Conservation (phyloP, 2,888 invertebrate species). For the Calliopum simillimum region DNA sequence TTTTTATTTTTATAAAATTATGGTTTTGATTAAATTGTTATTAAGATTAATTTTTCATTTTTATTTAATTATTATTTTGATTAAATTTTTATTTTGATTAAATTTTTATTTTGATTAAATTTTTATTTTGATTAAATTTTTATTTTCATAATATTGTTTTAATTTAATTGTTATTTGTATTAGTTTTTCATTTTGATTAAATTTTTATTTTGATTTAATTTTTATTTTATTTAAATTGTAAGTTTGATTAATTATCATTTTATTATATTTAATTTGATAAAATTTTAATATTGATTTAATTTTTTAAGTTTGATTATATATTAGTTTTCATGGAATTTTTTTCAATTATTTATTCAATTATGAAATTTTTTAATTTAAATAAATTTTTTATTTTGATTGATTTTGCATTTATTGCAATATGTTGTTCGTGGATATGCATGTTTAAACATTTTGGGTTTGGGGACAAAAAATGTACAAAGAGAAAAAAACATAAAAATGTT, state of each 20-base stretch:
- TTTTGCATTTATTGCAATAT: background rate
- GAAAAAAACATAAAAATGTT: constrained; percentile 51
- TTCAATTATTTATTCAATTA: background rate
- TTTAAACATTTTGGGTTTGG: constrained; percentile 35
- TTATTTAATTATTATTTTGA: constrained; percentile 18
- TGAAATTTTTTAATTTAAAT: background rate
- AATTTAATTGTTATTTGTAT: background rate
- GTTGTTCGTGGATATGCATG: background rate
- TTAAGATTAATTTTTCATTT: constrained; percentile 18
- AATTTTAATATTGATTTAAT: background rate
- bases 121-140: background rate
- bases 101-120: constrained; percentile 21
- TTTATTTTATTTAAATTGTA: background rate
- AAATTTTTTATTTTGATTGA: background rate
- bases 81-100: background rate
- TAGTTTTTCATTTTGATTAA: background rate
- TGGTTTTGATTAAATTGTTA: constrained; percentile 33
- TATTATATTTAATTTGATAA: no score
- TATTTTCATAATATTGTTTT: background rate
- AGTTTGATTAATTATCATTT: background rate
- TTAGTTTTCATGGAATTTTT: background rate
- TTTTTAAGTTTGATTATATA: background rate
- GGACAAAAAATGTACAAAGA: constrained; percentile 50
- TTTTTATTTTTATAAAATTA: constrained; percentile 33
- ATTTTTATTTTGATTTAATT: background rate